These are phyloP conservation scores for Merodon equestris DNA, from an alignment of 2,888 invertebrate genomes.

Conservation along the genomic window DNA sequence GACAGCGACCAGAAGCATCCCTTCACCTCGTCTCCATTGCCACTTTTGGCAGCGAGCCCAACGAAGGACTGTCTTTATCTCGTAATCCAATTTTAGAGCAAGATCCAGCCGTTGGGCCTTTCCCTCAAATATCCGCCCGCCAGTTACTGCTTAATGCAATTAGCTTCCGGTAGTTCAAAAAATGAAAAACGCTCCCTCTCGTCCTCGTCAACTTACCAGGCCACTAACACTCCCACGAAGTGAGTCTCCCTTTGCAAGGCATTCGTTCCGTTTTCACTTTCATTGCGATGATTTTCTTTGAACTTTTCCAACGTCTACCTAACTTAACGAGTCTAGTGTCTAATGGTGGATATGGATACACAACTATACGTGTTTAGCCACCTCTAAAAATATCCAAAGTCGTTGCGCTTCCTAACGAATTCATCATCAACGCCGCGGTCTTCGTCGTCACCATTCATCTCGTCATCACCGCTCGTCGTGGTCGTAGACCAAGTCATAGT, in stretches of 20 bases:
- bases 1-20: slow-evolving; percentile 40
- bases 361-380: slow-evolving; percentile 36
- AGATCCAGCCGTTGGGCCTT: slow-evolving; percentile 23
- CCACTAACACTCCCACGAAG: neutral
- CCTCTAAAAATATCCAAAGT: slow-evolving; percentile 46
- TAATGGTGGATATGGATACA: slow-evolving; percentile 31
- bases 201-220: neutral
- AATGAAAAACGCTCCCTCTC: slow-evolving; percentile 36
- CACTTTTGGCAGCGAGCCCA: slow-evolving; percentile 53
- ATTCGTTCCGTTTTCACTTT: slow-evolving; percentile 47
- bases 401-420: slow-evolving; percentile 43
- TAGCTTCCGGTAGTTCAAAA: slow-evolving; percentile 60
- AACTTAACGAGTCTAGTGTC: slow-evolving; percentile 51
- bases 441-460: slow-evolving; percentile 10
- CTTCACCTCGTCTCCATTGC: slow-evolving; percentile 33
- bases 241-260: neutral
- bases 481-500: slow-evolving; percentile 1
- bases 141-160: slow-evolving; percentile 45
- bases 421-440: slow-evolving; percentile 35
- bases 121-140: slow-evolving; percentile 24
- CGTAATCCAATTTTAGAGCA: slow-evolving; percentile 41
- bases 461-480: slow-evolving; percentile 4
- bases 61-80: slow-evolving; percentile 32
- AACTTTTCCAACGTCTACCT: slow-evolving; percentile 44
- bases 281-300: slow-evolving; percentile 49